Conservation (phyloP, 2,797 vertebrate genomes). For the Hyperoplus lanceolatus region DNA sequence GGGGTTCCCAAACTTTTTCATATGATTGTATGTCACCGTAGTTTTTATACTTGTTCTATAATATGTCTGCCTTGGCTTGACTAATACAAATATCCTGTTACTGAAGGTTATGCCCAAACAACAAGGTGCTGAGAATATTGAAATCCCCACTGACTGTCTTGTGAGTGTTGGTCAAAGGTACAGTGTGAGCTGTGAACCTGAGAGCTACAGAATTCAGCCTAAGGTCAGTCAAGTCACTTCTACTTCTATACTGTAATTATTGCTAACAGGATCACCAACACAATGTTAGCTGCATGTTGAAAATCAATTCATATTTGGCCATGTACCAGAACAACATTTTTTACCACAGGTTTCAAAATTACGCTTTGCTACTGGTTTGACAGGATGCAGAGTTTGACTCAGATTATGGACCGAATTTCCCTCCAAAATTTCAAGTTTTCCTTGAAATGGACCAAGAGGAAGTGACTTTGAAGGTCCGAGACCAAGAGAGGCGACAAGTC, state of each 20-base stretch:
- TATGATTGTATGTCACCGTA: no score
- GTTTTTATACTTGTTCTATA: no score
- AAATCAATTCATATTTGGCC: no score
- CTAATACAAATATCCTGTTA: no score
- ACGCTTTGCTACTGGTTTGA: background rate
- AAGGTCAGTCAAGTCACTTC: background rate
- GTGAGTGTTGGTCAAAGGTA: background rate
- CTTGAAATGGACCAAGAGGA: background rate
- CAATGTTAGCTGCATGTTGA: background rate
- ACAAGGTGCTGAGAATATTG: background rate
- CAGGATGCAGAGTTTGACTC: background rate
- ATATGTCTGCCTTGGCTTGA: no score
- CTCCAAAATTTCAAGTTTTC: background rate
- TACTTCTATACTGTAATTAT: no score
- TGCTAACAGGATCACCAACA: no score
- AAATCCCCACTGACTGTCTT: background rate
- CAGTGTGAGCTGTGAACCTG: slow-evolving; percentile 12
- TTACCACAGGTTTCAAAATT: background rate
- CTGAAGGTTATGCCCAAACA: background rate
- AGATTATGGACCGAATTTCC: background rate
- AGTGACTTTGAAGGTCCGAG: background rate
- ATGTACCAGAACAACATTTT: no score
- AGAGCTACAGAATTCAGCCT: background rate
- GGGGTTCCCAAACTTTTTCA: no score
- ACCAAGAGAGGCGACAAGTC: background rate